Base-by-base conservation (phyloP, 1,140 invertebrate species). In the Palaemon carinicauda region DNA sequence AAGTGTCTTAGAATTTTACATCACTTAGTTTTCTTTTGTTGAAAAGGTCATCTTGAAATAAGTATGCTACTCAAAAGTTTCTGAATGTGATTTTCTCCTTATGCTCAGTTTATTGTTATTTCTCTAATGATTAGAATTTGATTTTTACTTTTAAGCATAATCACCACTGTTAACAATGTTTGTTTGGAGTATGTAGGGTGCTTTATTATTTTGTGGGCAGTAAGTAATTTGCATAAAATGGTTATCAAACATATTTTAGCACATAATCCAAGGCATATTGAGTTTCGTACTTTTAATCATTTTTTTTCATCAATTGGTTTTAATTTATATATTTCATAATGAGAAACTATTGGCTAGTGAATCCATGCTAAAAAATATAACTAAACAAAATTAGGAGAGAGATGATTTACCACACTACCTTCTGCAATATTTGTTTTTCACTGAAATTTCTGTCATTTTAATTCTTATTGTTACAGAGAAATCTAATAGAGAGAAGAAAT, bases 331-430 rank as follows among this genome's bases (percentile, higher is more conserved):
- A 53, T 83, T 83, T 83, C 73, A 83, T 24, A 27, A 83, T 83
- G 71, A 75, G 50, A 82, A 31, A 83, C 29, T 24, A 83, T 83
- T 83, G 82, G 82, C 82, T 83, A 83, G 82, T 83, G 82, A 83
- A 53, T 75, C 73, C 73, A 83, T 83, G 82, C 73, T 71, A 83
- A 83, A 81, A 82, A 82, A 56, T 82, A 83, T 83, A 83, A 41
- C 52, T 41, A 75, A 83, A 77, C 75, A 83, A 56, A 83, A 29
- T 71, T 56, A n/a, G 12, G n/a, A 41, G 71, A 21, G 41, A 4
- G 24, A 33, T 74, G 33, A 21, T 77, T 77, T 52, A 41, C 41
- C 41, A 41, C 12, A 41, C 33, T 41, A 41, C 41, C 41, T 41
- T 12, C 41, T 1, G 12, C 41, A 41, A 12, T 41, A 1, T 41